Evolutionary conservation across 2,797 vertebrate genomes (phyloP).

Genomic region (Todus mexicanus): DNA sequence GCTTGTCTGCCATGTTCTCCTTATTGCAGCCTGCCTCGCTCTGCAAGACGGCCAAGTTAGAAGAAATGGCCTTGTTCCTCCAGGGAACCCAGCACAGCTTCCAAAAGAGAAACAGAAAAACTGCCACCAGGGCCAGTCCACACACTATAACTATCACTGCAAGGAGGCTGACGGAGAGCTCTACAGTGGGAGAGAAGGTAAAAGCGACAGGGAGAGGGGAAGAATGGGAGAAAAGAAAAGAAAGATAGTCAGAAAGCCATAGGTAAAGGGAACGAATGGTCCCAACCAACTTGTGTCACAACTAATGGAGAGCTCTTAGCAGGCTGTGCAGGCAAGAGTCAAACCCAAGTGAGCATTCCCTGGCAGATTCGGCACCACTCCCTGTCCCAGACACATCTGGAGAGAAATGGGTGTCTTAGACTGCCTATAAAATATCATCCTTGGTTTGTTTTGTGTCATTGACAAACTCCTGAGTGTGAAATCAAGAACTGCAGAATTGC

Average conservation of each 20-base stretch:
- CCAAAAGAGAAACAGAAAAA: conserved; percentile 91
- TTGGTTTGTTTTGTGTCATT: no score
- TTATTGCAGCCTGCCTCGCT: conserved; percentile 57
- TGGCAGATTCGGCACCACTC: rapidly evolving
- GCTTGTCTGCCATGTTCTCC: conserved; percentile 92
- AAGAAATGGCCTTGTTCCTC: conserved; percentile 83
- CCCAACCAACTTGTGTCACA: not conserved
- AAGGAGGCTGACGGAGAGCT: conserved; percentile 89
- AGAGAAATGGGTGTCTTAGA: no score
- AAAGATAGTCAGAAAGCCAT: conserved; percentile 61
- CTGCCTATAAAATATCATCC: no score
- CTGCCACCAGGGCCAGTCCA: conserved; percentile 90
- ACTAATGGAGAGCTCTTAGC: not conserved
- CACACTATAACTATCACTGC: conserved; percentile 87
- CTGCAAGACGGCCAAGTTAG: conserved; percentile 68
- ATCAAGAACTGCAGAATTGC: no score
- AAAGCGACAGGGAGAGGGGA: conserved; percentile 15
- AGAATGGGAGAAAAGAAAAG: conserved; percentile 53
- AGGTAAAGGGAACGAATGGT: not conserved
- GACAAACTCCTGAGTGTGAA: no score
- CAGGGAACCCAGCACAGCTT: conserved; percentile 91
- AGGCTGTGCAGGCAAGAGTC: not conserved
- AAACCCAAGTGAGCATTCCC: not conserved
- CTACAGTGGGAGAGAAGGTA: conserved; percentile 71
- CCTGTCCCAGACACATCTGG: not conserved